Evolutionary conservation across 1,140 invertebrate genomes (phyloP), one percentile per base, ranked within the genome.

Genomic region (Diprion similis): DNA sequence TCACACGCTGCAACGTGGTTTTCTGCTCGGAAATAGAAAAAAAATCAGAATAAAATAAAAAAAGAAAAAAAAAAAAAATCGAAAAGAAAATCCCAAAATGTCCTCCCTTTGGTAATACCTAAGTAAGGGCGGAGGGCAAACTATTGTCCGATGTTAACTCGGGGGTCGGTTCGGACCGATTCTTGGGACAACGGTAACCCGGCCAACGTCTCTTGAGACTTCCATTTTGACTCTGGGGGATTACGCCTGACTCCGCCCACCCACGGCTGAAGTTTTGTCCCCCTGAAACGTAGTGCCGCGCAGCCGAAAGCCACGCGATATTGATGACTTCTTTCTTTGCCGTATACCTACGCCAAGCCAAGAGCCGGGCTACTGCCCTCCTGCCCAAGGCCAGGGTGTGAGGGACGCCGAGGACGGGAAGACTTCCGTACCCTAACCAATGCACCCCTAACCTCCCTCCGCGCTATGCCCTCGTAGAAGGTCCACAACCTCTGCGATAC

Each of bases 191-290:
- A 82, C 79, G 85, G 77, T 84, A 85, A 74, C 79, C 76, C 81
- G 75, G 37, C 73, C 76, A 74, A 17, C 46, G 69, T 87, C 87
- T 88, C 87, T 73, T 66, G 87, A 87, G 87, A 88, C 87, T 86
- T 87, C 86, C 87, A 88, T 88, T 88, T 88, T 88, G 87, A 88
- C 87, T 87, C 86, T 84, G 46, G 77, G 86, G 86, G 87, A 88
- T 88, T 87, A 88, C 84, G 83, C 81, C 82, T 86, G 85, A 87
- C 87, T 86, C 87, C 87, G 87, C 87, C 87, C 81, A 77, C 77
- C 82, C 80, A 76, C 80, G 79, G 79, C 72, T 79, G 78, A 87
- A 87, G 83, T 87, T 87, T 87, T 85, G 85, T 84, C 85, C 75
- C 74, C 72, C 72, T 75, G 72, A 72, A 73, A 76, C 73, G 75